Evolutionary conservation across 2,888 invertebrate species (phyloP).

Genomic region (Oegoconia quadripuncta): DNA sequence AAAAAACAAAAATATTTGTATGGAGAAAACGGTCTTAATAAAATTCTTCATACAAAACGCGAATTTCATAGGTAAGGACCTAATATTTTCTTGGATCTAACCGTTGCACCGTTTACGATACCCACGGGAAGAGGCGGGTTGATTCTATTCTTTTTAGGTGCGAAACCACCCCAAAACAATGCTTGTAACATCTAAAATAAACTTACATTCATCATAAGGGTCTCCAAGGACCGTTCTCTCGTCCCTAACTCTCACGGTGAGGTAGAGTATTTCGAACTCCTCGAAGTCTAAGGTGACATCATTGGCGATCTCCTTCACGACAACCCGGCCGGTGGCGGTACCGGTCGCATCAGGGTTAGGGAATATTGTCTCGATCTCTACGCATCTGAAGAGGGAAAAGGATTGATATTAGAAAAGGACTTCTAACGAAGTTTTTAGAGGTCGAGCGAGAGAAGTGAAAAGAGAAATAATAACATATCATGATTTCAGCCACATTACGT

Average conservation of each 20-base stretch:
- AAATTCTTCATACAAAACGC: too few species aligned
- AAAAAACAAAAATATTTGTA: too few species aligned
- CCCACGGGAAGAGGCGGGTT: too few species aligned
- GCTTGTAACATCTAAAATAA: not conserved
- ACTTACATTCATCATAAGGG: slow-evolving; percentile 71
- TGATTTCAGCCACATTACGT: too few species aligned
- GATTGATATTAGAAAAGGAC: slow-evolving; percentile 2
- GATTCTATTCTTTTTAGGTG: too few species aligned
- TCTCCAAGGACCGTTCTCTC: slow-evolving; percentile 65
- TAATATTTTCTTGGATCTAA: too few species aligned
- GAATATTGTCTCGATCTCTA: slow-evolving; percentile 60
- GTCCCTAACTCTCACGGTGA: slow-evolving; percentile 74
- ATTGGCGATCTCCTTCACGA: slow-evolving; percentile 52
- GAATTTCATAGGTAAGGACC: too few species aligned
- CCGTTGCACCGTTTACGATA: too few species aligned
- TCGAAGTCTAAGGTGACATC: slow-evolving; percentile 79
- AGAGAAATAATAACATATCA: too few species aligned
- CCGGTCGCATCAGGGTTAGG: slow-evolving; percentile 39
- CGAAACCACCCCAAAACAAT: too few species aligned
- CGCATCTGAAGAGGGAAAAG: slow-evolving; percentile 56
- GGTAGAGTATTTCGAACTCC: slow-evolving; percentile 78
- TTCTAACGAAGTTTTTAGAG: not conserved
- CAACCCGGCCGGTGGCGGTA: slow-evolving; percentile 50
- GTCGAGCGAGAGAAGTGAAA: too few species aligned
- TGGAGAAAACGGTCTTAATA: too few species aligned